These are phyloP conservation scores for Quadroppia sp. DNA, from an alignment of 2,888 invertebrate genomes.

Conservation along the genomic window DNA sequence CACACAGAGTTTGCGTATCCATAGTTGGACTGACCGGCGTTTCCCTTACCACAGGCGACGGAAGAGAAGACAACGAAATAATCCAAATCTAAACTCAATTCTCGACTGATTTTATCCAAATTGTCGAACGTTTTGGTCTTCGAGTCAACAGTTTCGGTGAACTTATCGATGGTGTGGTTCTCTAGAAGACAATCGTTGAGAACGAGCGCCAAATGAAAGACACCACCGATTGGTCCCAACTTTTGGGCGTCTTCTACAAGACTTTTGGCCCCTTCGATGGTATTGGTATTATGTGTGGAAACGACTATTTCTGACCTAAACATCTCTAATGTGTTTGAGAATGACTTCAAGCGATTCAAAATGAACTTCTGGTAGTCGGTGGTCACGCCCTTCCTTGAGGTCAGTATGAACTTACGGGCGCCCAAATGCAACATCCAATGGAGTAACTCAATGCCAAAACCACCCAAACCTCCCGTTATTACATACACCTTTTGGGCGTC, in stretches of 20 bases:
- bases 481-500: too few relatives aligned
- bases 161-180: constrained; percentile 72
- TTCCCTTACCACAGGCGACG: constrained; percentile 58
- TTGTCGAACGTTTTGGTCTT: constrained; percentile 77
- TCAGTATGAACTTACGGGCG: constrained; percentile 64
- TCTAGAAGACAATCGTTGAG: too few relatives aligned
- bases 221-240: too few relatives aligned
- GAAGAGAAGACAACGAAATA: constrained; percentile 93
- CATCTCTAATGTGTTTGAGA: too few relatives aligned
- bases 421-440: constrained; percentile 84
- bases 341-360: too few relatives aligned
- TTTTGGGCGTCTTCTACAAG: too few relatives aligned
- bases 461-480: constrained; percentile 75
- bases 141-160: constrained; percentile 67
- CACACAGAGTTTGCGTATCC: too few relatives aligned
- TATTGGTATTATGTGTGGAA: constrained; percentile 49
- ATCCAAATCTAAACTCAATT: constrained; percentile 67
- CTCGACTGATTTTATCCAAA: constrained; percentile 73
- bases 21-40: constrained; percentile 94
- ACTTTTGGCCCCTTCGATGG: constrained; percentile 66
- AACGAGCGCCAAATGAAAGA: too few relatives aligned
- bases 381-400: constrained; percentile 51
- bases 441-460: constrained; percentile 89
- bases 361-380: too few relatives aligned
- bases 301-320: too few relatives aligned